Evolutionary conservation across 2,888 invertebrate genomes (phyloP).

Genomic region (Eilema sororculum): DNA sequence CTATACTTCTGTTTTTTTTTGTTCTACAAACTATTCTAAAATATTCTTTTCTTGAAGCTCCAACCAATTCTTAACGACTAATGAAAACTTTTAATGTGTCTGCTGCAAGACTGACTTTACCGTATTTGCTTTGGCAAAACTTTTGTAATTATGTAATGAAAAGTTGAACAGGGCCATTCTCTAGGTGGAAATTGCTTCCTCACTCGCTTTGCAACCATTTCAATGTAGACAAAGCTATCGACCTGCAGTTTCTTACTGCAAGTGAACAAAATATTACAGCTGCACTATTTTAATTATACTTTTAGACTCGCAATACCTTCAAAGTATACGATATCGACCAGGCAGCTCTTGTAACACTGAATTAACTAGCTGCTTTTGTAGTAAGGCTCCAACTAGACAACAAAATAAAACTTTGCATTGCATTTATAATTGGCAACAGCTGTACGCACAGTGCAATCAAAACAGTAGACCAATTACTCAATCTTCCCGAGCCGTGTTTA

Average conservation of each 20-base stretch:
- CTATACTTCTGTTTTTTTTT: not conserved
- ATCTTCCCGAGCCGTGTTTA: not conserved
- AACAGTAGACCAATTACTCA: not conserved
- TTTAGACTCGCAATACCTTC: not conserved
- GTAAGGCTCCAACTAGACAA: not conserved
- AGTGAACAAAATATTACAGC: not conserved
- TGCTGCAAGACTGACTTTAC: not conserved
- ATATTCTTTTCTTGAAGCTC: not conserved
- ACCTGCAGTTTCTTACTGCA: not conserved
- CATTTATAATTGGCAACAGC: not conserved
- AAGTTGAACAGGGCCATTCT: not conserved
- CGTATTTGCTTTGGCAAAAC: not conserved
- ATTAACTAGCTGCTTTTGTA: not conserved
- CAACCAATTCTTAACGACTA: not conserved
- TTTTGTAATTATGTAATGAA: not conserved
- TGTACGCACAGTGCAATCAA: not conserved
- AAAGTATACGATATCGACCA: not conserved
- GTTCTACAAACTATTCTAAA: not conserved
- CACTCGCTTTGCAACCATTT: not conserved
- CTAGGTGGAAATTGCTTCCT: not conserved
- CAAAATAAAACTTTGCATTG: not conserved
- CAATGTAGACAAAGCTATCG: not conserved
- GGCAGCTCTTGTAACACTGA: not conserved
- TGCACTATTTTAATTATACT: not conserved
- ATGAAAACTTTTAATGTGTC: slow-evolving; percentile 4